Conservation (phyloP, 2,113 vertebrate species). For the Pelecanoides urinatrix region DNA sequence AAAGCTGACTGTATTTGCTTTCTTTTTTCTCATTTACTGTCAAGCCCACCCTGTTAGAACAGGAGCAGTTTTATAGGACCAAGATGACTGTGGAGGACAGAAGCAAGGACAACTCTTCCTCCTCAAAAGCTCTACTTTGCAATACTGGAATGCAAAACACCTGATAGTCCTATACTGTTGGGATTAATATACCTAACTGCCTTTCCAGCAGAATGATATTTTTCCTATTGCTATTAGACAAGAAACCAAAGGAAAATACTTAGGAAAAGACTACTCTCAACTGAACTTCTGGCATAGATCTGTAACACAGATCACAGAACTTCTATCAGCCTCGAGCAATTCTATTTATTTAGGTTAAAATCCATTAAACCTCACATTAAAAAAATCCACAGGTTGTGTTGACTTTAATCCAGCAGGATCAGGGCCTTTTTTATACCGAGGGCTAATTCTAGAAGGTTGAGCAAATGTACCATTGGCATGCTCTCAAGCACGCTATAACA, state of each 20-base stretch:
- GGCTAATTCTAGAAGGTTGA: background rate
- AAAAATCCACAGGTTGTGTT: background rate
- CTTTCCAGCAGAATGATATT: background rate
- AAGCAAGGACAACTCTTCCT: background rate
- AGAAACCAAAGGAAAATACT: background rate
- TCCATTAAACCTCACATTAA: background rate
- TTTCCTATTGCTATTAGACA: background rate
- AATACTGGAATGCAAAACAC: background rate
- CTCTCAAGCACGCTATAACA: background rate
- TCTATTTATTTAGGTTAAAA: conserved; percentile 32
- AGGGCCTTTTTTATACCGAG: background rate
- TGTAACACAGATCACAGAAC: background rate
- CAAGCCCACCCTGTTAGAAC: background rate
- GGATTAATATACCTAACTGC: background rate
- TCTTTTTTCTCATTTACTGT: background rate
- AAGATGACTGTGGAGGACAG: background rate
- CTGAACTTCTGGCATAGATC: background rate
- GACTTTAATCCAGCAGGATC: background rate
- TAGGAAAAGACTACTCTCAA: background rate
- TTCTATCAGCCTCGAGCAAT: background rate
- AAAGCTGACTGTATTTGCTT: conserved; percentile 10
- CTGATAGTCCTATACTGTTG: background rate
- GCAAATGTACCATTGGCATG: background rate
- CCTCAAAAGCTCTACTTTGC: background rate
- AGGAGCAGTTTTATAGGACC: background rate